Percentiles rank a stretch among this genome's conserved stretches.
Conservation (phyloP, 2,113 vertebrate species). For the Platycercus adscitus region DNA sequence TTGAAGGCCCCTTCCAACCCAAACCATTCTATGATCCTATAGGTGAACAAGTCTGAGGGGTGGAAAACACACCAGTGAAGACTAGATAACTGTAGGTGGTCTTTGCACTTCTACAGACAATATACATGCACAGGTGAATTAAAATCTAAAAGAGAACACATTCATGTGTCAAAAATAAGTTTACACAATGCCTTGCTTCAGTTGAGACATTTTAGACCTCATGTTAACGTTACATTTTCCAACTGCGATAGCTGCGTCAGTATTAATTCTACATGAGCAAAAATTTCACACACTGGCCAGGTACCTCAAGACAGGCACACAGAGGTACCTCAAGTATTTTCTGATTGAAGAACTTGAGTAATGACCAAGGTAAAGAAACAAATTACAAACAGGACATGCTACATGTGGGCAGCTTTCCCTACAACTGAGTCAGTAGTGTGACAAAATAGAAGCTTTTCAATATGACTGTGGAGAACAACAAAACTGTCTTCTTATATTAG, state of each 20-base stretch:
- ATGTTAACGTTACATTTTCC: not conserved
- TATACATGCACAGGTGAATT: not conserved
- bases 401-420: not conserved
- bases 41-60: not conserved
- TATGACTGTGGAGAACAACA: not conserved
- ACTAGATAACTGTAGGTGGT: not conserved
- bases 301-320: not conserved
- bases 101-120: not conserved
- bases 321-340: not conserved
- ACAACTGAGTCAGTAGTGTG: not conserved
- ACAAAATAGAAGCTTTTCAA: not conserved
- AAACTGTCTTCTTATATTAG: not conserved
- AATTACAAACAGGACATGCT: not conserved
- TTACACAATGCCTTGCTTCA: not conserved
- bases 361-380: not conserved
- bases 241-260: not conserved
- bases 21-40: not conserved
- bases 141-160: not conserved
- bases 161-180: not conserved
- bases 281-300: not conserved
- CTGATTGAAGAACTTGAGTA: not conserved
- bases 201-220: rapidly evolving
- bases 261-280: not conserved
- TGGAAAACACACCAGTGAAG: not conserved
- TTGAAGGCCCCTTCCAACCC: not conserved